A percentile compares a stretch with the other conserved stretches of the same genome.
phyloP scores from a whole-genome alignment of 2,888 invertebrate species.

The Epistrophe grossulariae region DNA sequence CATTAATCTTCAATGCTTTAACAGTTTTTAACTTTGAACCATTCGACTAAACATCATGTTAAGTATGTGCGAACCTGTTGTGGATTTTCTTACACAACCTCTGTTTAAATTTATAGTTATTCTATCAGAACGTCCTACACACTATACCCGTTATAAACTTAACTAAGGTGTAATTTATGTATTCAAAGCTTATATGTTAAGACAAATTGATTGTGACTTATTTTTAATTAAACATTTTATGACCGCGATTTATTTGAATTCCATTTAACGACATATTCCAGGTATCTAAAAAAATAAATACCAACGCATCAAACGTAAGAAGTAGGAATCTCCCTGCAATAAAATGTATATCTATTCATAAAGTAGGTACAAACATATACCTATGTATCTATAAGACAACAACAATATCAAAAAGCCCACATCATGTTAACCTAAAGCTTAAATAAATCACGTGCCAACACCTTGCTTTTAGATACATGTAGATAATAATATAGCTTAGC shows the following conservation, averaged over 20 bases:
- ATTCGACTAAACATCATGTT: too few relatives aligned
- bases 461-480: background rate
- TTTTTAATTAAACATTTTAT: slow-evolving; percentile 4
- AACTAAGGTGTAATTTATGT: background rate
- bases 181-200: background rate
- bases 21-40: too few relatives aligned
- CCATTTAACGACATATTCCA: background rate
- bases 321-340: background rate
- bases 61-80: too few relatives aligned
- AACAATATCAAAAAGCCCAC: background rate
- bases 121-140: too few relatives aligned
- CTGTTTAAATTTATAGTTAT: too few relatives aligned
- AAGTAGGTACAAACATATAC: too few relatives aligned
- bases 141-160: too few relatives aligned
- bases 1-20: too few relatives aligned
- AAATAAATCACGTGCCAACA: slow-evolving; percentile 2
- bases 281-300: background rate
- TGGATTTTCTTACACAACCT: too few relatives aligned
- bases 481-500: background rate
- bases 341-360: background rate
- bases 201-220: background rate
- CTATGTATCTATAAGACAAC: background rate
- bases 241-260: background rate
- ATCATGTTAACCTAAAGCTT: background rate
- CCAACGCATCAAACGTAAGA: background rate